Evolutionary conservation across 1,140 invertebrate species (phyloP), one percentile per base, ranked within the genome.

Genomic region (Hesperophylax magnus): DNA sequence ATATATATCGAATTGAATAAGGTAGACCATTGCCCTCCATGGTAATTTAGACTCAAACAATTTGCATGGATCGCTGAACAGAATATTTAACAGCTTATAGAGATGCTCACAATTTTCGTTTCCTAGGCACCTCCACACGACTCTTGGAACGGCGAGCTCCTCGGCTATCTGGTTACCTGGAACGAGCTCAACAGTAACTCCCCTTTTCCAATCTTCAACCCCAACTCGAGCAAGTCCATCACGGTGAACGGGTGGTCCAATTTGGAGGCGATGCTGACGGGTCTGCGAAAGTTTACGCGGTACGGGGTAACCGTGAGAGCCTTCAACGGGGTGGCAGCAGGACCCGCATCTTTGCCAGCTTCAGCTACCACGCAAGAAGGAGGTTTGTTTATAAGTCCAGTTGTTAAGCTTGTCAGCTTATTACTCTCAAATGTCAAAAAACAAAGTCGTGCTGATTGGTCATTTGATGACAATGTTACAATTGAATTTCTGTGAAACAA

Each of bases 301-400:
- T 97, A 97, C 85, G 92, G 92, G 3, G 91, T 97, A 15, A 93
- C 96, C 39, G 94, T 96, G 56, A 95, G 97, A 87, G 95, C 96
- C 1, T 97, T 95, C 86, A 98, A 98, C 89, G 93, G 94, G 85
- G 93, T 96, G 67, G 97, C 96, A 14, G 91, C 93, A 2, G 96
- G 96, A 31, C 96, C 96, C 3, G 88, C 94, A 0, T 95, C 94
- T 0, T 93, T 95, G 67, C 93, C 95, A 58, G 90, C 93, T 0
- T 91, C 92, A 0, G 94, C 94, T 0, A 94, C 95, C 85, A 97
- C 95, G n/a, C 89, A 96, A 86, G 95, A 96, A 87, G 95, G 96
- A 87, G 95, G 95, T 95, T 34, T 3, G 39, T n/a, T 47, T 47
- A 47, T 47, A 2, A 47, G 1, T 47, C 0, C 14, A 47, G 1